Conservation (phyloP, 2,888 invertebrate species). For the Melinaea marsaeus region DNA sequence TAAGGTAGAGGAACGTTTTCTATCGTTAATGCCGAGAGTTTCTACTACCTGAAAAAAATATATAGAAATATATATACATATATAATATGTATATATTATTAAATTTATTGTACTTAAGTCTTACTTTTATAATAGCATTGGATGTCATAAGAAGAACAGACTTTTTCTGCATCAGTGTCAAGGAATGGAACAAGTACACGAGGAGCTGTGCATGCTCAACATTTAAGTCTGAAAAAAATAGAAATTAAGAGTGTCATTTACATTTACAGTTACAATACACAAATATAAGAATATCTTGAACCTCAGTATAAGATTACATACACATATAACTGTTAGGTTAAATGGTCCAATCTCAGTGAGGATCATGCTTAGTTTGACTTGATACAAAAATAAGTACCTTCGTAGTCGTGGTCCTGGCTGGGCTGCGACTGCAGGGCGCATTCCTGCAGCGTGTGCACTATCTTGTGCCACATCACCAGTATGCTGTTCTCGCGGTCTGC, state of each 20-base stretch:
- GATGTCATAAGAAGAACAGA: constrained; percentile 91
- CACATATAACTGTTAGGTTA: too few species aligned
- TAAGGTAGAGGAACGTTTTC: constrained; percentile 55
- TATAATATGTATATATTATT: background rate
- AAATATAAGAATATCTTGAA: too few species aligned
- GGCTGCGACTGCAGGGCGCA: constrained; percentile 84
- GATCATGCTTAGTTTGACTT: too few species aligned
- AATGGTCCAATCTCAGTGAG: too few species aligned
- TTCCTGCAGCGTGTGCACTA: constrained; percentile 92
- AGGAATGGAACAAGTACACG: constrained; percentile 94
- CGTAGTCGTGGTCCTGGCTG: constrained; percentile 83
- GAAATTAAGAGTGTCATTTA: background rate
- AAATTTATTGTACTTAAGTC: constrained; percentile 18
- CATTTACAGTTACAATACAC: background rate
- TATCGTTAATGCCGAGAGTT: constrained; percentile 63
- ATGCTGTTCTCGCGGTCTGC: constrained; percentile 93
- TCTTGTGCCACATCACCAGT: constrained; percentile 93
- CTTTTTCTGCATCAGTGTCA: constrained; percentile 98
- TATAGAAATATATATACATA: background rate
- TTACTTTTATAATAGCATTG: constrained; percentile 79
- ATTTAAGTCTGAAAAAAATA: constrained; percentile 85
- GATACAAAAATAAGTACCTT: constrained; percentile 69
- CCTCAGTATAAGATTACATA: too few species aligned
- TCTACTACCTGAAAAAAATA: constrained; percentile 59
- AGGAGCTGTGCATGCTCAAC: constrained; percentile 97